phyloP scores from a whole-genome alignment of 2,888 invertebrate genomes.

The Criorhina ranunculi region DNA sequence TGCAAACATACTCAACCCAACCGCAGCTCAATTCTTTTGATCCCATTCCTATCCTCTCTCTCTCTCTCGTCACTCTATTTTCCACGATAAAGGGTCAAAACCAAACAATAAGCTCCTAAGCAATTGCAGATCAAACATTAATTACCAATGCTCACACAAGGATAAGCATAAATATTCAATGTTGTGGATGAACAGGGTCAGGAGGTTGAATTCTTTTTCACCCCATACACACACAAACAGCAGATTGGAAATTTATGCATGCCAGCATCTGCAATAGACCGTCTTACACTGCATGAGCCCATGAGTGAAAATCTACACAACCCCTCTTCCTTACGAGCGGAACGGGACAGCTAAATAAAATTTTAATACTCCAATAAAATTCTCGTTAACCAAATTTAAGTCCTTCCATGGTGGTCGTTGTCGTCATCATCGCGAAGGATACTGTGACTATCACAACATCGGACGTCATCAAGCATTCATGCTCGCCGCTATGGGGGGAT shows the following conservation, averaged over 20 bases:
- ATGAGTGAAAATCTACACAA: conserved; percentile 37
- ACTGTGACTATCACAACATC: conserved; percentile 52
- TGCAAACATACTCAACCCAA: conserved; percentile 20
- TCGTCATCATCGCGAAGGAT: conserved; percentile 23
- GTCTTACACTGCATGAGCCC: conserved; percentile 44
- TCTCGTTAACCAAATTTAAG: conserved; percentile 70
- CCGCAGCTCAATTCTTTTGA: conserved; percentile 51
- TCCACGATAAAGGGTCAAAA: conserved; percentile 41
- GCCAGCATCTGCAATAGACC: conserved; percentile 57
- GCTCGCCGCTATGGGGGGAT: conserved; percentile 44
- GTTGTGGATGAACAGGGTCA: conserved; percentile 45
- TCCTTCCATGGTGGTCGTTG: conserved; percentile 20
- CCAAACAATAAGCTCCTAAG: conserved; percentile 61
- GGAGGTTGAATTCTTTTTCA: conserved; percentile 26
- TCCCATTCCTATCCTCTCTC: conserved; percentile 30
- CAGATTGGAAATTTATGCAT: conserved; percentile 65
- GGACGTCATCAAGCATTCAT: conserved; percentile 63
- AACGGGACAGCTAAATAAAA: conserved; percentile 63
- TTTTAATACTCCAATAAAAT: conserved; percentile 73
- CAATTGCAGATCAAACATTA: conserved; percentile 72
- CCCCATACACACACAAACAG: neutral
- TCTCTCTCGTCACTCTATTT: conserved; percentile 15
- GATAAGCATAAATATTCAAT: conserved; percentile 72
- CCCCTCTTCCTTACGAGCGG: conserved; percentile 1
- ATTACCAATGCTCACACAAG: conserved; percentile 64